A percentile compares a stretch with the other conserved stretches of the same genome.
phyloP scores from a whole-genome alignment of 2,888 invertebrate species.

The Melangyna quadrimaculata region DNA sequence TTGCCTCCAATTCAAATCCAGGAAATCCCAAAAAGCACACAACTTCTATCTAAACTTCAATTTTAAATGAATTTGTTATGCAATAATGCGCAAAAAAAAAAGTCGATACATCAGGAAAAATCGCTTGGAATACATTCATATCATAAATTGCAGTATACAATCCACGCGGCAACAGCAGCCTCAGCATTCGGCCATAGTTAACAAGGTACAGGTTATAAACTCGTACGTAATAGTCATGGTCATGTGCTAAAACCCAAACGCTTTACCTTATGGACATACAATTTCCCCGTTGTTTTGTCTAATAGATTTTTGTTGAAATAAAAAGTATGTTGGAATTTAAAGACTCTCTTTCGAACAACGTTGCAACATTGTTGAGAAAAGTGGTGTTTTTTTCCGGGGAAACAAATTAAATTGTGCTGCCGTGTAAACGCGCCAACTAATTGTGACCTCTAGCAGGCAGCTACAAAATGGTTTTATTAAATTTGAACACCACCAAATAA shows the following conservation, averaged over 20 bases:
- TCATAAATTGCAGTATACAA: slow-evolving; percentile 54
- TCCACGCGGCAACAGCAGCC: not conserved
- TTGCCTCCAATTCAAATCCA: not conserved
- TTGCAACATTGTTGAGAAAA: slow-evolving; percentile 42
- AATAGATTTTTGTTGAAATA: slow-evolving; percentile 39
- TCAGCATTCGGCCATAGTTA: too few species aligned
- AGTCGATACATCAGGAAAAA: slow-evolving; percentile 56
- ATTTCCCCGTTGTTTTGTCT: not conserved
- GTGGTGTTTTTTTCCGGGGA: slow-evolving; percentile 12
- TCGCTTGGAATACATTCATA: slow-evolving; percentile 41
- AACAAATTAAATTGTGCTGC: slow-evolving; percentile 50
- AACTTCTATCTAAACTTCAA: not conserved
- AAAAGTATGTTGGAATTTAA: slow-evolving; percentile 24
- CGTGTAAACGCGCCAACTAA: slow-evolving; percentile 18
- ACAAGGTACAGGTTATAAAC: too few species aligned
- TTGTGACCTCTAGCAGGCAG: slow-evolving; percentile 19
- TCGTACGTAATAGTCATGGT: too few species aligned
- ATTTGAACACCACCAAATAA: not conserved
- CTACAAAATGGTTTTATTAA: not conserved
- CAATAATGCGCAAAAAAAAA: slow-evolving; percentile 20
- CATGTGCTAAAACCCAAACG: slow-evolving; percentile 32
- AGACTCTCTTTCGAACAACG: not conserved
- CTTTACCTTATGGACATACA: not conserved
- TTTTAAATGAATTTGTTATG: slow-evolving; percentile 27
- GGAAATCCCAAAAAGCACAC: not conserved